phyloP scores from a whole-genome alignment of 2,888 invertebrate species.

The Apodemia zela region DNA sequence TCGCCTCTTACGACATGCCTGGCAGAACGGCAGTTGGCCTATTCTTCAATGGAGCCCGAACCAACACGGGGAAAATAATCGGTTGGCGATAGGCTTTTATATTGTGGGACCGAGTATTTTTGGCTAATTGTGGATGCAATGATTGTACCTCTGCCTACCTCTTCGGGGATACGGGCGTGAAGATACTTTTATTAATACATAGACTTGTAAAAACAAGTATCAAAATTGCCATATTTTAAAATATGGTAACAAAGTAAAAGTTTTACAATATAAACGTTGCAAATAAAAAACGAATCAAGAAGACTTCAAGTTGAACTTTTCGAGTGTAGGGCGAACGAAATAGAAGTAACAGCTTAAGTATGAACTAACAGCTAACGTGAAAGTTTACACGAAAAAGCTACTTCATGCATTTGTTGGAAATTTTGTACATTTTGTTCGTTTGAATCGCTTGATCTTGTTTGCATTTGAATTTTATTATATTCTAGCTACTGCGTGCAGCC shows the following conservation, averaged over 20 bases:
- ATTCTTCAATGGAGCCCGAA: too few species aligned
- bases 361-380: conserved; percentile 8
- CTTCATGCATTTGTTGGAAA: conserved; percentile 12
- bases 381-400: conserved; percentile 13
- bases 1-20: too few species aligned
- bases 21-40: too few species aligned
- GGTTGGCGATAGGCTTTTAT: too few species aligned
- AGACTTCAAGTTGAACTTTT: conserved; percentile 7
- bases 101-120: too few species aligned
- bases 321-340: conserved; percentile 14
- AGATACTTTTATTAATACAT: too few species aligned
- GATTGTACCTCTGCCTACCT: too few species aligned
- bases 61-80: too few species aligned
- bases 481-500: too few species aligned
- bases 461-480: neutral
- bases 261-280: neutral
- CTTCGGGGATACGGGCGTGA: too few species aligned
- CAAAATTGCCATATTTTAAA: neutral
- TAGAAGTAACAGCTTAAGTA: conserved; percentile 13
- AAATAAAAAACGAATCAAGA: conserved; percentile 1
- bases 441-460: neutral
- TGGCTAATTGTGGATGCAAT: too few species aligned
- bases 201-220: too few species aligned
- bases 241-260: neutral
- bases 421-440: conserved; percentile 6